Evolutionary conservation across 2,113 vertebrate genomes (phyloP).

Genomic region (Gobio gobio): DNA sequence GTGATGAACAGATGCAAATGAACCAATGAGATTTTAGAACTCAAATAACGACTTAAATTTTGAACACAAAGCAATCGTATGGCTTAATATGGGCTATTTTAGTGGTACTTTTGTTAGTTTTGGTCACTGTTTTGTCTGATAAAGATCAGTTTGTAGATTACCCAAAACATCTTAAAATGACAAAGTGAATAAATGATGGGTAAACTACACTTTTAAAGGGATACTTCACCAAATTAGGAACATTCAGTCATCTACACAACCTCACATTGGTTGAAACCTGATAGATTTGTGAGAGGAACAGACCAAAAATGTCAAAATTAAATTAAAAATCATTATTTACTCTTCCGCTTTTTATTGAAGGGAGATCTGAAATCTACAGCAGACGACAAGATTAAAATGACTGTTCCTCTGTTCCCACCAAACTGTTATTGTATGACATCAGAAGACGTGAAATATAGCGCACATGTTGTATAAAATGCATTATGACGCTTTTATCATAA

Average conservation of each 20-base stretch:
- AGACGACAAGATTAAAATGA: not conserved
- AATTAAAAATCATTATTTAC: not conserved
- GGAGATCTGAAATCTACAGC: not conserved
- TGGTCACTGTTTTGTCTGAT: not conserved
- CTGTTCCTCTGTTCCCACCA: not conserved
- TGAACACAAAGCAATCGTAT: not conserved
- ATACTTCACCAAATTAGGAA: not conserved
- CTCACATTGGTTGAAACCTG: not conserved
- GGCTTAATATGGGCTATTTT: not conserved
- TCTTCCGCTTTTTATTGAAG: not conserved
- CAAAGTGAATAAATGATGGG: not conserved
- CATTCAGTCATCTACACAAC: not conserved
- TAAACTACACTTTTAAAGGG: not conserved
- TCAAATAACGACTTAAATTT: not conserved
- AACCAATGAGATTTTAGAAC: not conserved
- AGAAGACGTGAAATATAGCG: not conserved
- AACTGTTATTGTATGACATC: not conserved
- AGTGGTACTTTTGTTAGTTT: not conserved
- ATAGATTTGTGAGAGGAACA: constrained; percentile 9
- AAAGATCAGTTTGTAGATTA: not conserved
- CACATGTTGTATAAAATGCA: not conserved
- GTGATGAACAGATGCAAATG: not conserved
- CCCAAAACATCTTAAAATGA: too few species aligned
- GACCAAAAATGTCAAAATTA: not conserved
- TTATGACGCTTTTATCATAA: not conserved